phyloP scores from a whole-genome alignment of 2,113 vertebrate species.

The Peromyscus leucopus region DNA sequence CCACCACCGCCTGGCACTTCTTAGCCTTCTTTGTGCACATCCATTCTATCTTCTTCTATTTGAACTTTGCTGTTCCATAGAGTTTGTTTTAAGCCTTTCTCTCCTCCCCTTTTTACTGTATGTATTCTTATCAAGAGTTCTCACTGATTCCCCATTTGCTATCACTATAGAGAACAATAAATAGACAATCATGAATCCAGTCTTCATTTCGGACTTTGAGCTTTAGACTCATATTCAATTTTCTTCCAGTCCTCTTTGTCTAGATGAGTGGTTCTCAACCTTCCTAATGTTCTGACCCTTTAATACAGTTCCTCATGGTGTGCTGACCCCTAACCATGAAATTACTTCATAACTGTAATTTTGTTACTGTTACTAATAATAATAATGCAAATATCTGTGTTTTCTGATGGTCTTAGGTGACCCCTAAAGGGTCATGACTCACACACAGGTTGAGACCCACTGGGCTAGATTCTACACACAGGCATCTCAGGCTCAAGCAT shows the following conservation, averaged over 20 bases:
- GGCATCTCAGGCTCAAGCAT: not conserved
- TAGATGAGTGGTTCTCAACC: not conserved
- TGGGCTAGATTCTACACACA: not conserved
- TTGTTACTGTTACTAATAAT: not conserved
- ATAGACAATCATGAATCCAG: not conserved
- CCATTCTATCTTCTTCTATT: not conserved
- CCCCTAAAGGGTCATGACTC: not conserved
- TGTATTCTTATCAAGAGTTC: not conserved
- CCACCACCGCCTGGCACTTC: no score
- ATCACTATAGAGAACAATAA: not conserved
- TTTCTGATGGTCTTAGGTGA: not conserved
- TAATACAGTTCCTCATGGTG: not conserved
- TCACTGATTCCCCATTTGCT: not conserved
- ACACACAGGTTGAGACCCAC: not conserved
- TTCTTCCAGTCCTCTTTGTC: not conserved
- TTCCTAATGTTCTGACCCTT: not conserved
- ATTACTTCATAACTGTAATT: not conserved
- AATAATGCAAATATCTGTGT: not conserved
- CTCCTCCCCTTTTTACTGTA: not conserved
- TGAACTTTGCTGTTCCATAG: conserved; percentile 13
- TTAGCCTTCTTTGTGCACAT: conserved; percentile 1
- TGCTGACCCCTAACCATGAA: not conserved
- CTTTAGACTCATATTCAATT: not conserved
- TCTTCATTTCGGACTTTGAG: not conserved
- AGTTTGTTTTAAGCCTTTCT: not conserved